Evolutionary conservation across 2,113 vertebrate genomes (phyloP), one percentile per base, ranked within the genome.

Genomic region (Aptenodytes forsteri): DNA sequence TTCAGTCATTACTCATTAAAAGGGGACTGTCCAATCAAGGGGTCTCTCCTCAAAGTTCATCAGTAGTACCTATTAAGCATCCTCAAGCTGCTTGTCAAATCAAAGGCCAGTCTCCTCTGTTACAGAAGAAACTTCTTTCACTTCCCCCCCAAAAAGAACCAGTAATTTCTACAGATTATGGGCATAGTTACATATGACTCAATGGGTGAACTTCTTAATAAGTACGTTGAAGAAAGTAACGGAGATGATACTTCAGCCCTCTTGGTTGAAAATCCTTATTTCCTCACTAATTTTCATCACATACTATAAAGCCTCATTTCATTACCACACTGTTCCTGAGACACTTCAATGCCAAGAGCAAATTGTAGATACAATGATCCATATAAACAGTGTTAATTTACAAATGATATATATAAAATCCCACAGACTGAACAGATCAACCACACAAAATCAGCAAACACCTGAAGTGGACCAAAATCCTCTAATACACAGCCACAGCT

Each of bases 121-220:
- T 40, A 65, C 9, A 77, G 23, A 82, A 78, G 7, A 84, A 87
- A 79, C 5, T 61, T 26, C 20, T 65, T 79, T 32, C 4, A 2
- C 2, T 13, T 0, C 2, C 8, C 17, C 1, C 3, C 10, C 20
- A 52, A 47, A 49, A 36, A 64, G 10, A 44, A 77, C 9, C 25
- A 65, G 0, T 29, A 30, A 56, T 46, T 83, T 59, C 27, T 62
- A 56, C 42, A 67, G 6, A 34, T 58, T 49, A 64, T 40, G 9
- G 1, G 8, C 50, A 56, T 16, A 70, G 34, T 38, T 47, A 80
- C 14, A 54, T 1, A 25, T 7, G 10, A 73, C 6, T 75, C 40
- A 72, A 26, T 22, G 12, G 3, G 3, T 29, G 16, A 73, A 9
- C 11, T 73, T 90, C 42, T 71, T 69, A 36, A 16, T 12, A 87